Evolutionary conservation across 2,888 invertebrate species (phyloP), one percentile per base, ranked within the genome.

Genomic region (Dasysyrphus tricinctus): DNA sequence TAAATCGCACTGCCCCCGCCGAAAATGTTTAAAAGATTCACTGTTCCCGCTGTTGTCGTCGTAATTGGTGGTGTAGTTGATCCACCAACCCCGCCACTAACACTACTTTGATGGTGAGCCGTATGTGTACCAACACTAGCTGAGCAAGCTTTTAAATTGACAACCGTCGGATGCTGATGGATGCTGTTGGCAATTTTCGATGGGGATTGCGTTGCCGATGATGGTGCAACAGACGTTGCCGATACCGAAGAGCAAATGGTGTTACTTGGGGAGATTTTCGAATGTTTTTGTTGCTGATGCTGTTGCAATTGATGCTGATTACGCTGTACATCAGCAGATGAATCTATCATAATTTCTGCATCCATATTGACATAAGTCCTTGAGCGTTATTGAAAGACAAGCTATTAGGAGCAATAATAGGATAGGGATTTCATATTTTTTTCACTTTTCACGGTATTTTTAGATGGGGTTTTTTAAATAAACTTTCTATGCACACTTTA

Each of bases 291-390:
- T 5, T 89, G 89, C 2, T 88, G 89, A 51, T 89, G 83, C 57
- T 85, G 59, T 32, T 59, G 89, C 47, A 73, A 56, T 37, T 79
- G 87, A 29, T 86, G 86, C 54, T 86, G 88, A 16, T 87, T 89
- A 16, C 89, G 89, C 49, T 90, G 88, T 11, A 89, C 88, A 73
- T 90, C 90, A 89, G 89, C 72, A 89, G 90, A 80, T 88, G 89
- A 84, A 89, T 89, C 89, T 65, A 91, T 89, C 90, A 91, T 89
- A 88, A 91, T 89, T 88, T 89, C 90, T 74, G 89, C 89, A 88
- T 92, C 91, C 91, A 91, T 91, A 83, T 87, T 90, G 67, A 59
- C 77, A 37, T 34, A n/a, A n/a, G 72, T 73, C 42, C 24, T 61
- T 65, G 39, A 49, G 24, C 57, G 16, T 56, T 67, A 49, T 69